Percentiles rank a stretch among this genome's conserved stretches.
These are phyloP conservation scores for Strigamia crassipes DNA, from an alignment of 2,888 invertebrate species.

Conservation along the genomic window DNA sequence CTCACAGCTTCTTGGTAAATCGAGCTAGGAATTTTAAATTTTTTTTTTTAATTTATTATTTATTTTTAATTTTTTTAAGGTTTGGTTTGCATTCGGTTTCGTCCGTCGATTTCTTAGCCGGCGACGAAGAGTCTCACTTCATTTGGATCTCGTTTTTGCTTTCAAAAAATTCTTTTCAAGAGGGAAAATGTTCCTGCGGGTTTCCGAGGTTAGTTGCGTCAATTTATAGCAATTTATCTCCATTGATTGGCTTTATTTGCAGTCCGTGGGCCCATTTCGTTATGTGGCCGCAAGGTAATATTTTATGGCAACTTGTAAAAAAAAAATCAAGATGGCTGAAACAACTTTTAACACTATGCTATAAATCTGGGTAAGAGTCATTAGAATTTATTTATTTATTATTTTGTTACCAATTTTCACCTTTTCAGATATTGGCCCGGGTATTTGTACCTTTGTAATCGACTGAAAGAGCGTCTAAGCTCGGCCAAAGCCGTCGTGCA, in stretches of 20 bases:
- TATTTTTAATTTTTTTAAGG: background rate
- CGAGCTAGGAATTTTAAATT: background rate
- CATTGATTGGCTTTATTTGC: background rate
- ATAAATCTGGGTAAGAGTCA: constrained; percentile 18
- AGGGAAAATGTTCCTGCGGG: background rate
- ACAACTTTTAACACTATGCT: background rate
- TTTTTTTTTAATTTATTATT: background rate
- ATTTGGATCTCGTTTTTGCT: background rate
- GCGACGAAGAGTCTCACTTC: background rate
- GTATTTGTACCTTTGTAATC: constrained; percentile 7
- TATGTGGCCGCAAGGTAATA: constrained; percentile 23
- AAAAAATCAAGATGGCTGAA: background rate
- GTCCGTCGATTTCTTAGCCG: background rate
- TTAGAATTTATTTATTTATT: no score
- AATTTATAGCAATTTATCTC: background rate
- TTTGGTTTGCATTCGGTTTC: background rate
- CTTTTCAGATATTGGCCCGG: constrained; percentile 37
- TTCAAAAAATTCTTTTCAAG: background rate
- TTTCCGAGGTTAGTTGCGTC: background rate
- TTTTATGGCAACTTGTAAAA: constrained; percentile 41
- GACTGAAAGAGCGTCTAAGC: background rate
- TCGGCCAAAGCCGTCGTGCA: constrained; percentile 5
- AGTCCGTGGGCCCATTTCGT: constrained; percentile 33
- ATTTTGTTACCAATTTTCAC: background rate
- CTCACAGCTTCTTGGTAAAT: background rate